Evolutionary conservation across 2,113 vertebrate genomes (phyloP).

Genomic region (Zootoca vivipara): DNA sequence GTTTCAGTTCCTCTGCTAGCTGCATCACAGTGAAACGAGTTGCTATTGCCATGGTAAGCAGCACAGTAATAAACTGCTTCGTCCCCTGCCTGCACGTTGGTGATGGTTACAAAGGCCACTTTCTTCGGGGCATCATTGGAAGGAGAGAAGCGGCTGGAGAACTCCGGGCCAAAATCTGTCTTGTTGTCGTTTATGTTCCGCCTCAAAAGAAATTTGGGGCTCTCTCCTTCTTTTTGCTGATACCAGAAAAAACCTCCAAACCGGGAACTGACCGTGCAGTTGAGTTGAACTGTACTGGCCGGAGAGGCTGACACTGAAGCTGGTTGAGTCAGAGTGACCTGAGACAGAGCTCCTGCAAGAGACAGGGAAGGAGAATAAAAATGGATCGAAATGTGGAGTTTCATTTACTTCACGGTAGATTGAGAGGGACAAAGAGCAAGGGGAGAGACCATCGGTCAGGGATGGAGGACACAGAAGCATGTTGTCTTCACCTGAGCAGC

Average conservation of each 20-base stretch:
- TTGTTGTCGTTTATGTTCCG: neutral
- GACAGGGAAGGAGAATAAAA: too few relatives aligned
- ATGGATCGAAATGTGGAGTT: too few relatives aligned
- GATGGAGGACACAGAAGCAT: neutral
- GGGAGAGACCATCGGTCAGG: neutral
- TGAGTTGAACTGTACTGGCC: neutral
- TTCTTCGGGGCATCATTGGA: neutral
- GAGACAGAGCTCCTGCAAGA: neutral
- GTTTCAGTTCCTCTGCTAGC: too few relatives aligned
- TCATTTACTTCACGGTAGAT: too few relatives aligned
- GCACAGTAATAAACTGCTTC: neutral
- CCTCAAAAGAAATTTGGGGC: neutral
- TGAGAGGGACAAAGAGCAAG: neutral
- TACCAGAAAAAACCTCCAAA: neutral
- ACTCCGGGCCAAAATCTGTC: neutral
- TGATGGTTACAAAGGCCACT: neutral
- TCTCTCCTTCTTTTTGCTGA: neutral
- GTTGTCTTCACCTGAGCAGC: neutral
- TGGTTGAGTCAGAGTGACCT: neutral
- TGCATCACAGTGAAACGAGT: too few relatives aligned
- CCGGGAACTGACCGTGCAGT: neutral
- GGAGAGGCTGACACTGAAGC: neutral
- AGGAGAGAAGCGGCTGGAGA: neutral
- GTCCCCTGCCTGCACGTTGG: neutral
- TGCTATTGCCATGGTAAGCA: too few relatives aligned